A percentile compares a stretch with the other conserved stretches of the same genome.
Evolutionary conservation across 2,797 vertebrate species (phyloP).

Genomic region (Falco biarmicus): DNA sequence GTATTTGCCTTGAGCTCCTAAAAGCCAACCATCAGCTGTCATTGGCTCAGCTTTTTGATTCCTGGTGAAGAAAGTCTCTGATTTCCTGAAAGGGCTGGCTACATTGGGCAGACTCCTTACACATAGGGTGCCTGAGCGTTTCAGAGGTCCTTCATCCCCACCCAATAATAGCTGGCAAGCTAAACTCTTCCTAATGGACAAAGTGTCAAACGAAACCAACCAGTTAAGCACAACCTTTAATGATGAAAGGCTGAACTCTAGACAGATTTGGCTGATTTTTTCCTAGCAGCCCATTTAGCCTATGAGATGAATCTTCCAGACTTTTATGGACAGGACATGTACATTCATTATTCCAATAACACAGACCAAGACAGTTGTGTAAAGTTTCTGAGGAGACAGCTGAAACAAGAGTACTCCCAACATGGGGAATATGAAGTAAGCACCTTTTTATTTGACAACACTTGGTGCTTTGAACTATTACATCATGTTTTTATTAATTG

Average conservation of each 20-base stretch:
- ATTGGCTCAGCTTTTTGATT: not conserved
- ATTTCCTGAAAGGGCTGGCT: not conserved
- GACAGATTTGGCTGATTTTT: not conserved
- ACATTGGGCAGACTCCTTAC: not conserved
- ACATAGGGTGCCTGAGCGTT: rapidly evolving
- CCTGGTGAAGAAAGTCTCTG: not conserved
- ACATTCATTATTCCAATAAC: not conserved
- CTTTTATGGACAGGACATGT: not conserved
- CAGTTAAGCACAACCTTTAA: not conserved
- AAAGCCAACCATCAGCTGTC: not conserved
- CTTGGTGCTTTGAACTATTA: not conserved
- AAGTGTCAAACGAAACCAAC: not conserved
- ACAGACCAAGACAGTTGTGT: not conserved
- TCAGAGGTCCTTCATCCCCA: not conserved
- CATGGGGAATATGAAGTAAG: not conserved
- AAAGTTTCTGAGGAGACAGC: not conserved
- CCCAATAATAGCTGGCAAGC: not conserved
- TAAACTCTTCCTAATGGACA: not conserved
- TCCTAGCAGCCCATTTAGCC: not conserved
- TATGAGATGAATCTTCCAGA: not conserved
- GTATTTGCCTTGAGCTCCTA: not conserved
- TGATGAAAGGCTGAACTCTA: not conserved
- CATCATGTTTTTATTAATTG: not conserved
- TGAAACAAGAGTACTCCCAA: not conserved
- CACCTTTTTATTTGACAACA: not conserved